Evolutionary conservation across 1,140 invertebrate species (phyloP), one percentile per base, ranked within the genome.

Genomic region (Venustaconcha ellipsiformis): DNA sequence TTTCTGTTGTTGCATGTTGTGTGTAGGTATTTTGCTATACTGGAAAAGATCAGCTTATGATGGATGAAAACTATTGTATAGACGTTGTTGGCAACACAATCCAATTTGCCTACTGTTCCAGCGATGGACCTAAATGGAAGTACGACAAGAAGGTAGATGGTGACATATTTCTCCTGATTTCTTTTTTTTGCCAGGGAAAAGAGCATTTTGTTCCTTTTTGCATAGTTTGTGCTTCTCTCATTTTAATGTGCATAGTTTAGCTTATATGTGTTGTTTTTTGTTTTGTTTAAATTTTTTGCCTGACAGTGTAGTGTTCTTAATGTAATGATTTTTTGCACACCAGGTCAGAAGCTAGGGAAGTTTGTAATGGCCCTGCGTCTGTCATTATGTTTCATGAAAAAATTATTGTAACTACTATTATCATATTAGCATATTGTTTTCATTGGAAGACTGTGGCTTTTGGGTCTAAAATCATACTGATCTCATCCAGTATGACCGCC

Each of bases 11-110:
- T 73, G 74, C 72, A 80, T 78, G 63, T 57, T 56, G 26, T 62
- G 48, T 66, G 66, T 80, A 94, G 93, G 95, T 97, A 76, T 99
- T 99, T 91, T 96, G 96, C 20, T 98, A 98, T 89, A 98, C 97
- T 18, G 97, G 97, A 90, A 93, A 96, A 66, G 94, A 98, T 87
- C 96, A 98, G 92, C 94, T 99, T 82, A 98, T 98, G 96, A 97
- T 96, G n/a, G 97, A 99, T 90, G 97, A 99, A 91, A 85, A 86
- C 76, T 70, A 83, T 71, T 88, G 86, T 80, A 72, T 88, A 23
- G 75, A 80, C 56, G 78, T 79, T n/a, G 67, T 62, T 58, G 67
- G 68, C 64, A 59, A 67, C 18, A 17, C 17, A 14, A 76, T 82
- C 18, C 68, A 79, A 67, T 82, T 86, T 80, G 73, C 76, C 56